Evolutionary conservation across 1,140 invertebrate species (phyloP).

Genomic region (Cydia fagiglandana): DNA sequence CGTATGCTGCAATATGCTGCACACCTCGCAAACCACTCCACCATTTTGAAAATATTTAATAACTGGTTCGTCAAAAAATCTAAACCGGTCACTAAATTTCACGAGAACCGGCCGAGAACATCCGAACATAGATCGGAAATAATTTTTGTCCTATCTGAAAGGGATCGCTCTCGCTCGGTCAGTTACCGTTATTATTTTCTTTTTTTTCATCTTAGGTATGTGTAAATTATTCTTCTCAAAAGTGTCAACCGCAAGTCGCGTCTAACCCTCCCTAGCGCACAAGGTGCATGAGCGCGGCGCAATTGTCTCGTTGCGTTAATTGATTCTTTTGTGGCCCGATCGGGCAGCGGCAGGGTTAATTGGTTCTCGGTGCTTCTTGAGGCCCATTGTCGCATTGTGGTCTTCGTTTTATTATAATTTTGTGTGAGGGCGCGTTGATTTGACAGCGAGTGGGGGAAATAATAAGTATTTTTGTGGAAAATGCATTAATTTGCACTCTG

Average conservation of each 20-base stretch:
- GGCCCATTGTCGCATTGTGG: not conserved
- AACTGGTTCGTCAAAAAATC: too few relatives aligned
- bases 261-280: conserved; percentile 19
- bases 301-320: conserved; percentile 62
- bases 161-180: too few relatives aligned
- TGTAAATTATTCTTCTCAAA: not conserved
- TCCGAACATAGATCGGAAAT: too few relatives aligned
- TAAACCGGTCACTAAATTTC: too few relatives aligned
- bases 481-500: not conserved
- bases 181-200: too few relatives aligned
- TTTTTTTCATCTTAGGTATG: conserved; percentile 42
- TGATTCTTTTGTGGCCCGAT: conserved; percentile 68
- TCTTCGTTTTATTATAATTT: conserved; percentile 24
- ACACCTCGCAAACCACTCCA: too few relatives aligned
- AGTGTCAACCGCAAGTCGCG: conserved; percentile 10
- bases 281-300: conserved; percentile 38
- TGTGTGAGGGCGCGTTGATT: conserved; percentile 3
- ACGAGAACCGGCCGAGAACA: too few relatives aligned
- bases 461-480: not conserved
- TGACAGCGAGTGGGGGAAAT: conserved; percentile 6
- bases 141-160: too few relatives aligned
- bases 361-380: conserved; percentile 15
- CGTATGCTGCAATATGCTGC: too few relatives aligned
- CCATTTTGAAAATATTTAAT: too few relatives aligned
- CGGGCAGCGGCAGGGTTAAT: conserved; percentile 37